A percentile compares a stretch with the other conserved stretches of the same genome.
Conservation (phyloP, 2,797 vertebrate genomes). For the Odontamblyopus rebecca region DNA sequence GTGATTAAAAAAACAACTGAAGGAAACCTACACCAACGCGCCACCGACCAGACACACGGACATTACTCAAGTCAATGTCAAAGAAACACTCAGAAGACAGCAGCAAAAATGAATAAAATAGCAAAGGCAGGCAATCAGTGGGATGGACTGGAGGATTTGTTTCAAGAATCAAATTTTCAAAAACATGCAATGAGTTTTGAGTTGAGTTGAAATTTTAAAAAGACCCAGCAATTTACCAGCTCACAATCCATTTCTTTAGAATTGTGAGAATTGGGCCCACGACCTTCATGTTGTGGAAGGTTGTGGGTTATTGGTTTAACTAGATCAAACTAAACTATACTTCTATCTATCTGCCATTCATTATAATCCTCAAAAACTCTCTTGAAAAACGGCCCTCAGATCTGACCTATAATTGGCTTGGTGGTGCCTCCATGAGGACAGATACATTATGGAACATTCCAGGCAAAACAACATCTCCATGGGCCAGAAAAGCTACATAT, state of each 20-base stretch:
- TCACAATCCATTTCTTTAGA: no score
- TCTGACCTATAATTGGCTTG: neutral
- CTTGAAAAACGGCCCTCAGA: no score
- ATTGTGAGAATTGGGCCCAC: neutral
- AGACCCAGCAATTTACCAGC: no score
- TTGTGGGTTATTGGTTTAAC: neutral
- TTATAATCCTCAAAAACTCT: no score
- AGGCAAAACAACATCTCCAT: no score
- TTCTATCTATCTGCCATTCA: no score
- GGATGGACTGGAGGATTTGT: neutral
- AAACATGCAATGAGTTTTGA: neutral
- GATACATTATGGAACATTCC: no score
- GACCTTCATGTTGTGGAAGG: neutral
- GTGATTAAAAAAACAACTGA: slow-evolving; percentile 77
- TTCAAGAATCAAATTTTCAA: neutral
- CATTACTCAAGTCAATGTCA: slow-evolving; percentile 22
- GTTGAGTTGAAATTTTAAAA: no score
- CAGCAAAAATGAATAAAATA: slow-evolving; percentile 19
- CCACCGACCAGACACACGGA: slow-evolving; percentile 49
- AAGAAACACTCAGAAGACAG: slow-evolving; percentile 34
- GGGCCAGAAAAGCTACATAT: neutral
- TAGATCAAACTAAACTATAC: no score
- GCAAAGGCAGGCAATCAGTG: neutral
- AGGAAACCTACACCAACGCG: slow-evolving; percentile 68
- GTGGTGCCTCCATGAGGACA: no score